These are phyloP conservation scores for Chrysemys picta DNA, from an alignment of 2,113 vertebrate species.

Conservation along the genomic window DNA sequence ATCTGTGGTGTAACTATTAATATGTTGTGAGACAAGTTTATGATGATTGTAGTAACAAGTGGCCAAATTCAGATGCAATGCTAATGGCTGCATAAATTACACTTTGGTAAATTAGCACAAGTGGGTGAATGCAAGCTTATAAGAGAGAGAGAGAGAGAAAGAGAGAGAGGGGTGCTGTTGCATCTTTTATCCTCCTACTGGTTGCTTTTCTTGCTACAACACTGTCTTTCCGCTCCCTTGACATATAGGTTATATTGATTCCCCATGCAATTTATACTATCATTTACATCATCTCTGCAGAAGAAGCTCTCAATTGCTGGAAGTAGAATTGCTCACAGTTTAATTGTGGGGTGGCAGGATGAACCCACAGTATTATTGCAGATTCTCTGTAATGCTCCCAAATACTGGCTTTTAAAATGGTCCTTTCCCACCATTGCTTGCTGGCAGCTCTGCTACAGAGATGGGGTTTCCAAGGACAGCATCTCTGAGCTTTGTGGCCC, in stretches of 20 bases:
- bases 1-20: slow-evolving; percentile 18
- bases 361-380: neutral
- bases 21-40: slow-evolving; percentile 13
- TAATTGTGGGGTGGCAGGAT: neutral
- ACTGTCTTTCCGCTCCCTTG: neutral
- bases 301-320: neutral
- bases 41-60: neutral
- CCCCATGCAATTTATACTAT: neutral
- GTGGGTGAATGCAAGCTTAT: neutral
- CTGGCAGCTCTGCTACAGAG: neutral
- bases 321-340: neutral
- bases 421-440: neutral
- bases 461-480: slow-evolving; percentile 15
- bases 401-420: neutral
- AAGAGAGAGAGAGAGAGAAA: neutral
- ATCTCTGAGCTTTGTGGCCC: neutral
- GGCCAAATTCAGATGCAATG: slow-evolving; percentile 26
- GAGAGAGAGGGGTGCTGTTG: neutral
- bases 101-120: slow-evolving; percentile 12
- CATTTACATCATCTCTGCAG: neutral
- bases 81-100: neutral
- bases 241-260: neutral
- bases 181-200: neutral
- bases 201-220: neutral
- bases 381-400: neutral